Evolutionary conservation across 2,888 invertebrate genomes (phyloP), one percentile per base, ranked within the genome.

Genomic region (Eupithecia abbreviata): DNA sequence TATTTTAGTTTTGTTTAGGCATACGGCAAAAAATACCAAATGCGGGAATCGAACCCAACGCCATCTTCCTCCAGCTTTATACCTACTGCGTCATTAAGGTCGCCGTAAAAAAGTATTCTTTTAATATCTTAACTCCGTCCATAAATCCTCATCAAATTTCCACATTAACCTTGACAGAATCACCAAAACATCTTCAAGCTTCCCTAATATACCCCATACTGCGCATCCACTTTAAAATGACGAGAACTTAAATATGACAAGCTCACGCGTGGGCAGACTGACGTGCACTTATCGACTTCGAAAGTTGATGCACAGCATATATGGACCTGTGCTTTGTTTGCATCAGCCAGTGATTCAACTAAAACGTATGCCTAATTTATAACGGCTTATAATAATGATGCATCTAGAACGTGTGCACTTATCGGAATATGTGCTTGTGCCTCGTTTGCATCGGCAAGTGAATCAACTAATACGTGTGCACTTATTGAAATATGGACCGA

Each of bases 271-370:
- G 85, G 85, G 85, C 77, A 77, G 81, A 75, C 73, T 82, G 82
- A 83, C 82, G 82, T 81, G 83, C 81, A 84, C 84, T 83, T 82
- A 83, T 83, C 80, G 69, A 71, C 73, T 76, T 79, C 74, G 77
- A 80, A 81, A 77, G 73, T 58, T 79, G 80, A 79, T 76, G 79
- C 79, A 79, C 69, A 79, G 81, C 83, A 82, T 82, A 81, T 80
- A 82, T 73, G 18, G 74, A 77, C 75, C 75, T 80, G 80, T 81
- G 82, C 81, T 77, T 78, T 78, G 80, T 82, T 84, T 73, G 75
- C 68, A 75, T 69, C 66, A 42, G 62, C 74, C 41, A 81, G 79
- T 81, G 75, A 77, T 72, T 81, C 71, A 76, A 76, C 74, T 79
- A 77, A 62, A 62, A 62, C 7, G 58, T 18, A 18, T 58, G 10